phyloP scores from a whole-genome alignment of 2,113 vertebrate species.

The Baryphthengus martii region DNA sequence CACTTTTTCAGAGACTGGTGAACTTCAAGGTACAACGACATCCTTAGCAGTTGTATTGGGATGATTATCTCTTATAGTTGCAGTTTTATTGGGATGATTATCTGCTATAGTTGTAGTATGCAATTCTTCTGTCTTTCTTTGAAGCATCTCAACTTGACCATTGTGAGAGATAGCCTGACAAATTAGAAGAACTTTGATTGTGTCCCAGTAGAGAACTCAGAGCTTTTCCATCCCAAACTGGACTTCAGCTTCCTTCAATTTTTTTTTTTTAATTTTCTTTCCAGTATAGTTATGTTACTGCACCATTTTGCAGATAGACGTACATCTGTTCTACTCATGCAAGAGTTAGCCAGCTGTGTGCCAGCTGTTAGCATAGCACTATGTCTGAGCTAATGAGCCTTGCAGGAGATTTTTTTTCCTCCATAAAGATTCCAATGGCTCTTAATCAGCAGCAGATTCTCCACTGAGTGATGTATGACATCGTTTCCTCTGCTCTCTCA shows the following conservation, averaged over 20 bases:
- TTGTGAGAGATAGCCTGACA: neutral
- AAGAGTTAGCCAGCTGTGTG: slow-evolving; percentile 36
- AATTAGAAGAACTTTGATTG: neutral
- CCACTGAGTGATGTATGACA: neutral
- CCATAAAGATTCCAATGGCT: neutral
- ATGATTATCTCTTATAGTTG: neutral
- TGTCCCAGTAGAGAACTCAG: neutral
- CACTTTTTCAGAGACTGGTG: neutral
- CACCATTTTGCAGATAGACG: neutral
- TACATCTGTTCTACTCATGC: neutral
- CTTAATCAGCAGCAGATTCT: slow-evolving; percentile 10
- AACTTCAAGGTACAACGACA: neutral
- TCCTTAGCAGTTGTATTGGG: neutral
- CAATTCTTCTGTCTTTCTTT: neutral
- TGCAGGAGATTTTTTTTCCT: neutral
- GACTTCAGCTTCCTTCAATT: neutral
- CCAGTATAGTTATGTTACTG: neutral
- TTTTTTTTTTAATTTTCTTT: neutral
- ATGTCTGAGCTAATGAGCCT: neutral
- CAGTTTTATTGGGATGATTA: neutral
- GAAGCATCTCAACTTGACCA: neutral
- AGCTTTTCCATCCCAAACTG: neutral
- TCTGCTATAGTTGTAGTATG: neutral
- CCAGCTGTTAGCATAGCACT: slow-evolving; percentile 22
- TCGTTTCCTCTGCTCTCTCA: neutral